Base-by-base conservation (phyloP, 2,797 vertebrate species). In the Cuculus canorus region DNA sequence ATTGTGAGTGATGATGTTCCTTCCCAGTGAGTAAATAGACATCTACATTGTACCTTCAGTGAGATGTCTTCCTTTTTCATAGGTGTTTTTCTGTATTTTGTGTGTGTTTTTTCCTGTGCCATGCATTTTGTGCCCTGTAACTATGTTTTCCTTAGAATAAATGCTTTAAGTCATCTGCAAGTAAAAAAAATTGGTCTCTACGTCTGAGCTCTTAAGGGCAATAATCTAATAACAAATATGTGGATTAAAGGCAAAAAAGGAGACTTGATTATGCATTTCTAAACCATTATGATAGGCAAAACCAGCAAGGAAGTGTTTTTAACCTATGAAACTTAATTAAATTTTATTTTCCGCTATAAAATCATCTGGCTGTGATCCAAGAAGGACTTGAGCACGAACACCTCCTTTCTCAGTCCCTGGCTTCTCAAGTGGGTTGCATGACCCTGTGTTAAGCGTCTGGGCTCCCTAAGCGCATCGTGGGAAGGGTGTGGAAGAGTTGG, bases 301-400 rank as follows among this genome's bases (percentile, higher is more conserved):
- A 95, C 75, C 41, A 70, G 80, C 0, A 18, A 90, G 57, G 61
- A 87, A 87, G 95, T 85, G 84, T 71, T 96, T 93, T 93, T 90
- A 91, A 95, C 64, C 75, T 87, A 50, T 60, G 81, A 84, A 94
- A 82, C 48, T 68, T 95, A 95, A 95, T 96, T 92, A 93, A 93
- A 91, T 93, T 96, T 95, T 87, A 79, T 95, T 77, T 94, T 86
- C 39, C n/a, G 43, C 80, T 86, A 15, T 86, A 43, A 91, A 92
- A 87, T 70, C 73, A 11, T 82, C 53, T 96, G 94, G 93, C 75
- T 0, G 0, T n/a, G 13, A 17, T 95, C 93, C 92, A 91, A 56
- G 78, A 54, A 85, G 63, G 19, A 17, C 70, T 88, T 48, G 28
- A 60, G 60, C 37, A n/a, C 0, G 3, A 71, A 90, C 63, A 70